A percentile compares a stretch with the other conserved stretches of the same genome.
Evolutionary conservation across 2,888 invertebrate genomes (phyloP).

Genomic region (Nomada fabriciana): DNA sequence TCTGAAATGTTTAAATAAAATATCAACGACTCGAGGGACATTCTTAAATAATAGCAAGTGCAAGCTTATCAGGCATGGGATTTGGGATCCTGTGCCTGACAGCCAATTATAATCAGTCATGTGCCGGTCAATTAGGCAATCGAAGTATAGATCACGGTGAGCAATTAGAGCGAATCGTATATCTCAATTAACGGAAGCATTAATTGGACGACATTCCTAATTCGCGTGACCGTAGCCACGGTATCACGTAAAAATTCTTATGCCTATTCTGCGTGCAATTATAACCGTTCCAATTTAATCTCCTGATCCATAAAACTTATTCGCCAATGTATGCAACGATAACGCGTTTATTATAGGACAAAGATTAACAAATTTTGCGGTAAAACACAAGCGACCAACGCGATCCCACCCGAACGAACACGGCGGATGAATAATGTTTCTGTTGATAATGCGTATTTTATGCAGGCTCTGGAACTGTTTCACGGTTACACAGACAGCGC

Average conservation of each 20-base stretch:
- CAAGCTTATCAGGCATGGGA: constrained; percentile 50
- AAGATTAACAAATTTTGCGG: neutral
- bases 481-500: constrained; percentile 20
- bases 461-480: constrained; percentile 19
- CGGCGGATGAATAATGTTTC: constrained; percentile 19
- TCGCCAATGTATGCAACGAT: neutral
- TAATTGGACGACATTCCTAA: constrained; percentile 25
- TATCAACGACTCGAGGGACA: neutral
- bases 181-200: constrained; percentile 24
- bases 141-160: constrained; percentile 47
- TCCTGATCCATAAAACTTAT: neutral
- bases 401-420: constrained; percentile 19
- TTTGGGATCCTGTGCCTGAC: constrained; percentile 59
- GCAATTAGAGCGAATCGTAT: constrained; percentile 37
- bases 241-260: neutral
- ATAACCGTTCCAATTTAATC: neutral
- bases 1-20: constrained; percentile 4
- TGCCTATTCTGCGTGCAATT: neutral
- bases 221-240: neutral
- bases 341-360: neutral
- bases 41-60: constrained; percentile 36
- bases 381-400: constrained; percentile 12
- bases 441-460: constrained; percentile 57
- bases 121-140: constrained; percentile 67
- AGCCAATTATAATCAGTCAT: constrained; percentile 72